Base-by-base conservation (phyloP, 2,797 vertebrate species). In the Sebastes taczanowskii region DNA sequence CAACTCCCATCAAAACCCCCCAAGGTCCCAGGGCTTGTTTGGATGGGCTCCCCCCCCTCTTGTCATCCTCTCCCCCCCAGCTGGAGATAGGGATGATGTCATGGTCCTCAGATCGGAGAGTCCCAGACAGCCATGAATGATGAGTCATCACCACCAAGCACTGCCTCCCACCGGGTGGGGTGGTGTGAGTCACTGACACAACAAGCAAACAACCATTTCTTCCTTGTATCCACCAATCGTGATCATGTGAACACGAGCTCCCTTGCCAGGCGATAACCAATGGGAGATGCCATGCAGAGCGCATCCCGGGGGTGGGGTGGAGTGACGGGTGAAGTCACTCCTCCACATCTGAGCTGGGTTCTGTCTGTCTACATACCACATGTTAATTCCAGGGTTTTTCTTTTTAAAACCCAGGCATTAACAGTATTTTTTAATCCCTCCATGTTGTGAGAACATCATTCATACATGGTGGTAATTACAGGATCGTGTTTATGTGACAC, bases 61-160 rank as follows among this genome's bases (percentile, higher is more conserved):
- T 83, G 81, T 89, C 85, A 88, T 82, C 66, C 84, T 86, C 80
- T 53, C n/a, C 85, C 86, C 86, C 86, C 82, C 93, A 94, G 88
- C 86, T 93, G 87, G 92, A 91, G 89, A 89, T 88, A 85, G 82
- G 71, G 66, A 84, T 95, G 94, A 95, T 90, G 91, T 95, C 91
- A 95, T 91, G 58, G 84, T 67, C 66, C 80, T 88, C 80, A 86
- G 89, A 91, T 90, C 88, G 90, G 88, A 88, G 85, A 90, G 89
- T 90, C 82, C 87, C 88, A 91, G 90, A 90, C 91, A 92, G 77
- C 88, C 87, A 79, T 75, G 75, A 85, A 53, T 69, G 82, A 89
- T 93, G 89, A 93, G 73, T 96, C 92, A 94, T 87, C 90, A 85
- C 85, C 79, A 78, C 90, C 85, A 84, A 85, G 82, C 78, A 73